These are phyloP conservation scores for Xiphorhynchus elegans DNA, from an alignment of 2,113 vertebrate genomes.

Conservation along the genomic window DNA sequence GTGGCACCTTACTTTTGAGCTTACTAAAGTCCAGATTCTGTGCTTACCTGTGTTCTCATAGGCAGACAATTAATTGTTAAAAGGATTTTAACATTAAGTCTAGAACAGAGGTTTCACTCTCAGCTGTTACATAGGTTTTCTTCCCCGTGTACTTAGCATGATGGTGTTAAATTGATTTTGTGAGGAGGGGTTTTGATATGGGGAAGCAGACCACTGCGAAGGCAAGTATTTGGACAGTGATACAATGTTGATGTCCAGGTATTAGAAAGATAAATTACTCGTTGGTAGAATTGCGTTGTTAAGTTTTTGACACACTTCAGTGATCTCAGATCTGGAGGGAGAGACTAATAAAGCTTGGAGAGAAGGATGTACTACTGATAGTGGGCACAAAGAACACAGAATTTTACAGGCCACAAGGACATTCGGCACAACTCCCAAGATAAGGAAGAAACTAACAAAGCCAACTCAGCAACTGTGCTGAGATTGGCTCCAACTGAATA, in stretches of 20 bases:
- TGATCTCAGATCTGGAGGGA: not conserved
- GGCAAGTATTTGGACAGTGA: not conserved
- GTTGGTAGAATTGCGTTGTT: rapidly evolving
- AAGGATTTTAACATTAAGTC: not conserved
- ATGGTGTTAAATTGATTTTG: not conserved
- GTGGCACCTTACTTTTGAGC: not conserved
- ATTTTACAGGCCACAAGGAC: not conserved
- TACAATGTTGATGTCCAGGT: not conserved
- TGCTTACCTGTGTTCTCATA: not conserved
- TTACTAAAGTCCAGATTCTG: not conserved
- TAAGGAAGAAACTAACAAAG: not conserved
- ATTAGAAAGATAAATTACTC: not conserved
- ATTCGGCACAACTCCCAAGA: not conserved
- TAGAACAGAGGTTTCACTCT: not conserved
- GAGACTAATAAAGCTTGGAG: not conserved
- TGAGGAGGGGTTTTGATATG: rapidly evolving
- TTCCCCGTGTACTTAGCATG: not conserved
- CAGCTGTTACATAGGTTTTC: not conserved
- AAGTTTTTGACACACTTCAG: not conserved
- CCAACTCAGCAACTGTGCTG: not conserved
- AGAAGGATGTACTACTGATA: not conserved
- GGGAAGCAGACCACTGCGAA: not conserved
- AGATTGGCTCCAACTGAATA: not conserved
- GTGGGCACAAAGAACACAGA: not conserved
- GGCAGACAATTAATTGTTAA: not conserved